A percentile compares a stretch with the other conserved stretches of the same genome.
Evolutionary conservation across 2,797 vertebrate species (phyloP).

Genomic region (Sebastes itinus): DNA sequence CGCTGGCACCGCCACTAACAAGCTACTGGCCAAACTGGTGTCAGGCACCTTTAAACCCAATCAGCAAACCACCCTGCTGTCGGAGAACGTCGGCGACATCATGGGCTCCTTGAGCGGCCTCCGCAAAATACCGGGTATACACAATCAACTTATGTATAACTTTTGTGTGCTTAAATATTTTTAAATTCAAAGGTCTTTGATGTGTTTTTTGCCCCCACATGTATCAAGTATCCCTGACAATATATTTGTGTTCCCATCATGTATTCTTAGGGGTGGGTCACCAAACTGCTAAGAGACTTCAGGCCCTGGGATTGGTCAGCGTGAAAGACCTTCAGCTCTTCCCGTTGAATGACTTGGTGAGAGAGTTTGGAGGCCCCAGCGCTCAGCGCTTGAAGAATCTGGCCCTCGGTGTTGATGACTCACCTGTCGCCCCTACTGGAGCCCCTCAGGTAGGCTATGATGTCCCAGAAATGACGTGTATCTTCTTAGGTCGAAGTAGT

Average conservation of each 20-base stretch:
- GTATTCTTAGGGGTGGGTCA: constrained; percentile 85
- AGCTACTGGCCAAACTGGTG: constrained; percentile 90
- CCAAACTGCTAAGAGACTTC: constrained; percentile 86
- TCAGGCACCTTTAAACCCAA: constrained; percentile 91
- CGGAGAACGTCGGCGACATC: constrained; percentile 81
- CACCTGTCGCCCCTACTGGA: constrained; percentile 85
- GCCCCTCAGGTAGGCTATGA: constrained; percentile 86
- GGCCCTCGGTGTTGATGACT: constrained; percentile 85
- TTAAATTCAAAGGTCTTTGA: neutral
- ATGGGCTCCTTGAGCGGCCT: constrained; percentile 80
- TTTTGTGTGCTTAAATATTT: neutral
- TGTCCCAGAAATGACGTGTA: neutral
- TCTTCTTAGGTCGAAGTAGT: neutral
- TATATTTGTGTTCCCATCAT: neutral
- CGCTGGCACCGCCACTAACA: constrained; percentile 89
- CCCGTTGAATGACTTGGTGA: constrained; percentile 78
- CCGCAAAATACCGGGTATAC: constrained; percentile 87
- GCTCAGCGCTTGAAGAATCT: constrained; percentile 88
- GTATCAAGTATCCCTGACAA: neutral
- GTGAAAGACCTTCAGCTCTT: constrained; percentile 84
- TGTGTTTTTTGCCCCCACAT: neutral
- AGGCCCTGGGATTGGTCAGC: constrained; percentile 80
- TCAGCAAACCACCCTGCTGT: constrained; percentile 91
- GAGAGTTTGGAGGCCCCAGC: constrained; percentile 81
- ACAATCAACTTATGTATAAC: neutral